Evolutionary conservation across 2,113 vertebrate genomes (phyloP), one percentile per base, ranked within the genome.

Genomic region (Pampusana beccarii): DNA sequence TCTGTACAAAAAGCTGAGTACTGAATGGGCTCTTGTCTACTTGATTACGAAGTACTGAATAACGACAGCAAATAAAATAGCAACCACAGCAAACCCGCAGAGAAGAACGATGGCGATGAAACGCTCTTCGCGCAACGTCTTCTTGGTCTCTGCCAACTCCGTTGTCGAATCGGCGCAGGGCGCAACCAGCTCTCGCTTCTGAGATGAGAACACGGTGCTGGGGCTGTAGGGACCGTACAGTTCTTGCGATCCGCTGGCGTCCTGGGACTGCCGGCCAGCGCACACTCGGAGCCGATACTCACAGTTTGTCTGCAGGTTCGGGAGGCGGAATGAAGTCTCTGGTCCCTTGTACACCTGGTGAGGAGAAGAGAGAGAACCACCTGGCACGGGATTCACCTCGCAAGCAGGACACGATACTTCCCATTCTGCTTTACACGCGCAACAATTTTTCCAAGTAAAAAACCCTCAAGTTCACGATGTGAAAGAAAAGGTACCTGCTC

Each of bases 1-100:
- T 58, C 94, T 62, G 61, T 86, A 89, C 84, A 91, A 91, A 88
- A 85, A 54, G 87, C 88, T 23, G 88, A 95, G 96, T 31, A 25
- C 92, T 69, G 88, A 40, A 26, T 20, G 23, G 64, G 79, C 71
- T 84, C 79, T 5, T 3, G 10, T 75, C 94, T 98, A 98, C 88
- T 98, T 98, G 92, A 98, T 98, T 53, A 98, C 94, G 18, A 98
- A 97, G 96, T 98, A 97, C 95, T 98, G 98, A 81, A 98, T 98
- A 65, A 98, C 86, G 33, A 98, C 96, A 9, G 98, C 98, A 26
- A 98, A 98, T 18, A 98, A 83, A 65, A 98, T 97, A 19, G 98
- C 98, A 13, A 98, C 85, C 16, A 97, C 71, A 1, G 98, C 97
- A 25, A 98, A 98, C 16, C 97, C 96, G 11, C 98, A 92, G 17